A percentile compares a stretch with the other conserved stretches of the same genome.
phyloP scores from a whole-genome alignment of 2,797 vertebrate species.

The Pantherophis alleghaniensis region DNA sequence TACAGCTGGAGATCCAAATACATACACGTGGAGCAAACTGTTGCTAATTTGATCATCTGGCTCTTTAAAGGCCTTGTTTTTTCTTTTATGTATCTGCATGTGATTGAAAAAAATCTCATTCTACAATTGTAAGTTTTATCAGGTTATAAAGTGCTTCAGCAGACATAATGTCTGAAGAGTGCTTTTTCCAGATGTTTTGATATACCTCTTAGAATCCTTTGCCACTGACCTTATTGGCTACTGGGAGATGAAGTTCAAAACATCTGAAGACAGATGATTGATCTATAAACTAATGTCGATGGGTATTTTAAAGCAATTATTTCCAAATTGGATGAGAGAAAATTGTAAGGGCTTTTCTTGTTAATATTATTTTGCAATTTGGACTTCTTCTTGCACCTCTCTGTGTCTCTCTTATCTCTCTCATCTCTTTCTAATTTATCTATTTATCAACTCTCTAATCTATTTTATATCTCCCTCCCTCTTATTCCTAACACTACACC shows the following conservation, averaged over 20 bases:
- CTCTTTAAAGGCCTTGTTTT: not conserved
- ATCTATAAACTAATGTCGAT: not conserved
- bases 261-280: not conserved
- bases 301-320: not conserved
- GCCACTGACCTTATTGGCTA: not conserved
- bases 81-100: not conserved
- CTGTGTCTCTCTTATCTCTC: not conserved
- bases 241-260: not conserved
- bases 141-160: not conserved
- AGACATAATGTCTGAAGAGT: not conserved
- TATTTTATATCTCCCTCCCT: too few species aligned
- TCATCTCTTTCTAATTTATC: not conserved
- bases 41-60: not conserved
- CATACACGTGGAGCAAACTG: not conserved
- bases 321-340: not conserved
- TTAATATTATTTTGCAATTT: not conserved
- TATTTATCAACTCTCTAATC: too few species aligned
- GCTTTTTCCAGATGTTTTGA: not conserved
- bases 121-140: not conserved
- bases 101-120: not conserved
- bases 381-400: not conserved
- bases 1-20: not conserved
- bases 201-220: not conserved
- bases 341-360: not conserved
- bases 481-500: too few species aligned